Percentiles rank a stretch among this genome's conserved stretches.
These are phyloP conservation scores for Pseudomyrmex gracilis DNA, from an alignment of 1,140 invertebrate genomes.

Conservation along the genomic window DNA sequence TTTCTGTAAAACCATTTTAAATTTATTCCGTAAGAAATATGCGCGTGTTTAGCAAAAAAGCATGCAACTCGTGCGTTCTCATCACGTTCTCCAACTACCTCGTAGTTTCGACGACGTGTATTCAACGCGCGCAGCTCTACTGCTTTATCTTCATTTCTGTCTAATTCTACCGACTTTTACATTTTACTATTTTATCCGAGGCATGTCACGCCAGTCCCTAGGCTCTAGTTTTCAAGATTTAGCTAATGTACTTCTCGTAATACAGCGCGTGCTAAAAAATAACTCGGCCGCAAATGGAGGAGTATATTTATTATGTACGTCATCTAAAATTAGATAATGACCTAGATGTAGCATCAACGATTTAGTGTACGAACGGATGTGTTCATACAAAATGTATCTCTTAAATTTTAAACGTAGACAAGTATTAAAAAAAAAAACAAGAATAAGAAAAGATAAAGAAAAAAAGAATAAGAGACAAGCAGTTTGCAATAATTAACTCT, in stretches of 20 bases:
- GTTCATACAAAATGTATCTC: neutral
- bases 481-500: neutral
- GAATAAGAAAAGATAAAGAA: neutral
- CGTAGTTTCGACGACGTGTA: slow-evolving; percentile 53
- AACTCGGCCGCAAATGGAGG: slow-evolving; percentile 5
- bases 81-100: slow-evolving; percentile 27
- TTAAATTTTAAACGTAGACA: neutral
- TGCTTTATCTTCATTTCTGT: slow-evolving; percentile 64
- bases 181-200: slow-evolving; percentile 57
- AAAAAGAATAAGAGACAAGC: neutral
- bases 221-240: slow-evolving; percentile 55
- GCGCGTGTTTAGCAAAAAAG: slow-evolving; percentile 59
- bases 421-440: neutral
- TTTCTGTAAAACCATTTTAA: slow-evolving; percentile 41
- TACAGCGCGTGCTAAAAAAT: slow-evolving; percentile 24
- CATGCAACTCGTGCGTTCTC: slow-evolving; percentile 55
- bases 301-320: neutral
- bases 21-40: slow-evolving; percentile 53
- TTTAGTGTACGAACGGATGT: neutral
- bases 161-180: slow-evolving; percentile 57
- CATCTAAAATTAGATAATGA: slow-evolving; percentile 21
- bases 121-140: slow-evolving; percentile 14
- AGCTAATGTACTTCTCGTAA: slow-evolving; percentile 53
- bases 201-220: slow-evolving; percentile 40
- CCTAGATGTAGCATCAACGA: neutral